Percentiles rank a stretch among this genome's conserved stretches.
Evolutionary conservation across 1,140 invertebrate genomes (phyloP).

Genomic region (Ericerus pela): DNA sequence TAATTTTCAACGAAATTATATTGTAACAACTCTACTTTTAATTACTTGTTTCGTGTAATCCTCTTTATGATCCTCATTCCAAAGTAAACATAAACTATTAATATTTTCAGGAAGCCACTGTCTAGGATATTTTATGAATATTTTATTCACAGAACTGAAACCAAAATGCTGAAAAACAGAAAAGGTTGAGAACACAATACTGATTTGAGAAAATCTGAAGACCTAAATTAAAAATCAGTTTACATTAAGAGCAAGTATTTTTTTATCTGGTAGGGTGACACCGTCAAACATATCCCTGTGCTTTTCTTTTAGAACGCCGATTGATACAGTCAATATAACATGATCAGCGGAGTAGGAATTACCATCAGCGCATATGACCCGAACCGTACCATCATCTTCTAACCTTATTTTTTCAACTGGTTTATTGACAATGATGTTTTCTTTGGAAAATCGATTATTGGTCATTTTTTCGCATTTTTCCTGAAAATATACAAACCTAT

Average conservation of each 20-base stretch:
- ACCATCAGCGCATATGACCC: slow-evolving; percentile 41
- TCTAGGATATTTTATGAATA: slow-evolving; percentile 50
- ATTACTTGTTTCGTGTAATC: slow-evolving; percentile 20
- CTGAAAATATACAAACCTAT: too few relatives aligned
- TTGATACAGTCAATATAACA: slow-evolving; percentile 48
- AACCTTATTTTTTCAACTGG: slow-evolving; percentile 36
- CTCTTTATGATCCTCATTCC: slow-evolving; percentile 34
- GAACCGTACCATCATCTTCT: slow-evolving; percentile 23
- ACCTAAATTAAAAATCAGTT: slow-evolving; percentile 5
- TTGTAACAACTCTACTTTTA: too few relatives aligned
- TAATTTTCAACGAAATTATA: too few relatives aligned
- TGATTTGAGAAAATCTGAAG: slow-evolving; percentile 5
- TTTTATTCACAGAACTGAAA: slow-evolving; percentile 57
- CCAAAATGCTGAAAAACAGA: slow-evolving; percentile 37
- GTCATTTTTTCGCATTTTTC: slow-evolving; percentile 12
- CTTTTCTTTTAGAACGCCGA: slow-evolving; percentile 51
- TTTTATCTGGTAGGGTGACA: slow-evolving; percentile 38
- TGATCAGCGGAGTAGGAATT: slow-evolving; percentile 41
- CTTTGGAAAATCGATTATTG: slow-evolving; percentile 2
- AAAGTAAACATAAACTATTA: slow-evolving; percentile 37
- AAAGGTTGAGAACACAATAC: neutral
- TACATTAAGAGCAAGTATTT: slow-evolving; percentile 42
- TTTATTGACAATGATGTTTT: slow-evolving; percentile 33
- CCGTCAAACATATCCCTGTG: slow-evolving; percentile 40
- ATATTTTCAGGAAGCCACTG: slow-evolving; percentile 43